Percentiles rank a stretch among this genome's conserved stretches.
These are phyloP conservation scores for Melanophora roralis DNA, from an alignment of 2,888 invertebrate genomes.

Conservation along the genomic window DNA sequence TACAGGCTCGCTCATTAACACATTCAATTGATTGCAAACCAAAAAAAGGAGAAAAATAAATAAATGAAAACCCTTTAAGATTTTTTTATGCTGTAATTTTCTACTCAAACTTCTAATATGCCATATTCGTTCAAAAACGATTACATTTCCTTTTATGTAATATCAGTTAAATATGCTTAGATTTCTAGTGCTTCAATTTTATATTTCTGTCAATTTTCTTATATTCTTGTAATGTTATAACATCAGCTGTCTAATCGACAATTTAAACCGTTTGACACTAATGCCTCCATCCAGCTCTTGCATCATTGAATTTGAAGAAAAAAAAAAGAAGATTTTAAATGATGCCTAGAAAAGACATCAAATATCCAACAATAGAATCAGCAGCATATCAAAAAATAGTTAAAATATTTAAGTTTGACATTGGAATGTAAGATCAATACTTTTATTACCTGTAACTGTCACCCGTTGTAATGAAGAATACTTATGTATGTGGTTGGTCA, in stretches of 20 bases:
- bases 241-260: conserved; percentile 50
- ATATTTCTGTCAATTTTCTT: not conserved
- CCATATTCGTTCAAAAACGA: conserved; percentile 51
- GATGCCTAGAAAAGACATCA: not conserved
- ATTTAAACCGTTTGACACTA: conserved; percentile 56
- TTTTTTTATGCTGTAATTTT: conserved; percentile 30
- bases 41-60: not conserved
- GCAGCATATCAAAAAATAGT: conserved; percentile 53
- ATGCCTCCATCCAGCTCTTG: conserved; percentile 39
- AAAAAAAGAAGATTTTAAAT: not conserved
- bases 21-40: conserved; percentile 34
- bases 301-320: not conserved
- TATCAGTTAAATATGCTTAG: conserved; percentile 51
- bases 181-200: not conserved
- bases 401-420: conserved; percentile 56
- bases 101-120: conserved; percentile 7
- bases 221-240: conserved; percentile 22
- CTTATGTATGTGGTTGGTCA: conserved; percentile 17
- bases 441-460: conserved; percentile 60
- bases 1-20: conserved; percentile 53
- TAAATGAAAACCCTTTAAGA: conserved; percentile 4
- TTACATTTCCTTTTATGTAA: conserved; percentile 58
- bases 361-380: conserved; percentile 43
- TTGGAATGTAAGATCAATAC: conserved; percentile 57
- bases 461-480: too few relatives aligned